Conservation (phyloP, 2,888 invertebrate genomes). For the Macrophya annulata region DNA sequence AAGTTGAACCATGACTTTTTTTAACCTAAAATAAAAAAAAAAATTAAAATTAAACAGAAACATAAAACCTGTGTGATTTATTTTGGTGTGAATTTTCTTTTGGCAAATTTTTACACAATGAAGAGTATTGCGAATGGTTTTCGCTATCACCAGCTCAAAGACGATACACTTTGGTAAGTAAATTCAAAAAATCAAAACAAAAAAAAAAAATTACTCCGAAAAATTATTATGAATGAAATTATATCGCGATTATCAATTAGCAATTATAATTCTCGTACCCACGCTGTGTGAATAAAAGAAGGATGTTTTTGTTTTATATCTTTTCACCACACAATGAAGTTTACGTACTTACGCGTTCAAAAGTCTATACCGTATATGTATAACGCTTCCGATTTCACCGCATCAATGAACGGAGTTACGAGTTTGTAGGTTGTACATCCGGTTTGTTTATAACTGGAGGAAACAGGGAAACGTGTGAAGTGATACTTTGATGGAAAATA, state of each 20-base stretch:
- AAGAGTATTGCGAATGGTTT: constrained; percentile 35
- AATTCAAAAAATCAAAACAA: not conserved
- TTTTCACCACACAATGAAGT: constrained; percentile 8
- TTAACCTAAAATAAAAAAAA: not conserved
- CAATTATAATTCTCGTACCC: not conserved
- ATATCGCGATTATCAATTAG: not conserved
- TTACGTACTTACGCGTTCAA: constrained; percentile 11
- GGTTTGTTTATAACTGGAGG: not conserved
- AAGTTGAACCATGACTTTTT: not conserved
- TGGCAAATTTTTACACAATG: constrained; percentile 17
- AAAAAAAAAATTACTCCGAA: not conserved
- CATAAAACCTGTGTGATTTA: not conserved
- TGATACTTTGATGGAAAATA: constrained; percentile 4
- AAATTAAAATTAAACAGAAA: too few species aligned
- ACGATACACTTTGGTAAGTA: constrained; percentile 41
- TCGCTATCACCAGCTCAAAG: constrained; percentile 43
- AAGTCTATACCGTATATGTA: too few species aligned
- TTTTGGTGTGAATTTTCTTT: not conserved
- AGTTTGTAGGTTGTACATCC: constrained; percentile 14
- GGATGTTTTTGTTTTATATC: not conserved
- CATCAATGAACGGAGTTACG: constrained; percentile 30
- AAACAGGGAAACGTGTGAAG: not conserved
- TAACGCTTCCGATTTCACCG: constrained; percentile 20
- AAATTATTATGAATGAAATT: not conserved
- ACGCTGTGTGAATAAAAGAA: not conserved